phyloP scores from a whole-genome alignment of 2,888 invertebrate species.

The Drosophila helvetica region DNA sequence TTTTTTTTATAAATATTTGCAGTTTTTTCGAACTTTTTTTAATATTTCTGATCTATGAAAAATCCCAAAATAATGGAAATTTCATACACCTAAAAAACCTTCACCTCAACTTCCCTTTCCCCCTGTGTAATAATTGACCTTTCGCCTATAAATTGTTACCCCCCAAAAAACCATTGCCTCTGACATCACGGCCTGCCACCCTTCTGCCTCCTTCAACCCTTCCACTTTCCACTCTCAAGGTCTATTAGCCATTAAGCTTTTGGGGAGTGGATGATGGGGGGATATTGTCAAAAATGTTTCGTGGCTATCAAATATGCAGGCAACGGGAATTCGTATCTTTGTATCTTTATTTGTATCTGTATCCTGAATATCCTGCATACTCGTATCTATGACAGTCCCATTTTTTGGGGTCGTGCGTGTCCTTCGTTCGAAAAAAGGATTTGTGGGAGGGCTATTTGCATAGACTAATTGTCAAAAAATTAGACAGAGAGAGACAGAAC shows the following conservation, averaged over 20 bases:
- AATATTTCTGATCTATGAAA: too few relatives aligned
- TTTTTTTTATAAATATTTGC: too few relatives aligned
- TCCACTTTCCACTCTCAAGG: background rate
- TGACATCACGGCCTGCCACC: conserved; percentile 44
- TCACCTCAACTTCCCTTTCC: background rate
- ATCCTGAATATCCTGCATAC: background rate
- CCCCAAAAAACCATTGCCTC: conserved; percentile 56
- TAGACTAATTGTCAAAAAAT: conserved; percentile 60
- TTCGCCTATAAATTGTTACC: conserved; percentile 58
- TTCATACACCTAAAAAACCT: background rate
- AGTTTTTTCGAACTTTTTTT: conserved; percentile 9
- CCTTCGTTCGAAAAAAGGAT: conserved; percentile 49
- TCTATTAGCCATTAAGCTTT: conserved; percentile 45
- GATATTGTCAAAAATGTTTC: conserved; percentile 60
- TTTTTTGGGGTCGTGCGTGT: conserved; percentile 59
- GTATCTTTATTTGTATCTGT: conserved; percentile 23
- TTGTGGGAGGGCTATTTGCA: conserved; percentile 54
- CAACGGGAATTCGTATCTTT: conserved; percentile 54
- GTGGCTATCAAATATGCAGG: conserved; percentile 69
- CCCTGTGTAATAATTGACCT: conserved; percentile 64
- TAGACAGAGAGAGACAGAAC: conserved; percentile 10
- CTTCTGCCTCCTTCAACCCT: background rate
- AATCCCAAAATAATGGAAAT: conserved; percentile 25
- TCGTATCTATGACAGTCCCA: conserved; percentile 2
- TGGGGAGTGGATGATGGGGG: conserved; percentile 1